Percentiles rank a stretch among this genome's conserved stretches.
Conservation (phyloP, 2,888 invertebrate species). For the Zelleria hepariella region DNA sequence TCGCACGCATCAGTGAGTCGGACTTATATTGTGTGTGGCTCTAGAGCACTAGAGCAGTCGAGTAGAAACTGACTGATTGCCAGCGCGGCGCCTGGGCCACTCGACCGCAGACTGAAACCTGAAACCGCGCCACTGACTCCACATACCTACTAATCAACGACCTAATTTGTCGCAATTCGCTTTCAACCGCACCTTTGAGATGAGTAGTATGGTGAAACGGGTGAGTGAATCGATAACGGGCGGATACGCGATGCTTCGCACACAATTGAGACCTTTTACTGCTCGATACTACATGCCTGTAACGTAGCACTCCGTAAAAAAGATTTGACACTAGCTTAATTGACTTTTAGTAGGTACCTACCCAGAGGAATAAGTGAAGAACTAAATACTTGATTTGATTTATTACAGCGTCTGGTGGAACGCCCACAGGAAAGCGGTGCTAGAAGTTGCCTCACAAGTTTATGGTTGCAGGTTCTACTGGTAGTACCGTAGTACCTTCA, state of each 20-base stretch:
- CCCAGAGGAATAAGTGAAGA: no score
- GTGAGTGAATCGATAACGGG: neutral
- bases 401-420: no score
- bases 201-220: neutral
- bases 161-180: constrained; percentile 3
- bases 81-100: constrained; percentile 37
- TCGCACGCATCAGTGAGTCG: neutral
- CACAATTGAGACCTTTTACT: neutral
- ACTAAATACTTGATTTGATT: no score
- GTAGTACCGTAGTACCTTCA: no score
- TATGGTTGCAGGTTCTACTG: no score
- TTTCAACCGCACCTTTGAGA: neutral
- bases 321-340: no score
- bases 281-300: no score
- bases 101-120: constrained; percentile 54
- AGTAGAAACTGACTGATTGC: constrained; percentile 41
- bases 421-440: no score
- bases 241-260: neutral
- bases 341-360: no score
- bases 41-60: constrained; percentile 18
- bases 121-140: constrained; percentile 28
- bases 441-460: no score
- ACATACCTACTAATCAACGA: constrained; percentile 22
- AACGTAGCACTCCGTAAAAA: no score
- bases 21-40: no score